Evolutionary conservation across 2,113 vertebrate genomes (phyloP), one percentile per base, ranked within the genome.

Genomic region (Lampris megalopsis): DNA sequence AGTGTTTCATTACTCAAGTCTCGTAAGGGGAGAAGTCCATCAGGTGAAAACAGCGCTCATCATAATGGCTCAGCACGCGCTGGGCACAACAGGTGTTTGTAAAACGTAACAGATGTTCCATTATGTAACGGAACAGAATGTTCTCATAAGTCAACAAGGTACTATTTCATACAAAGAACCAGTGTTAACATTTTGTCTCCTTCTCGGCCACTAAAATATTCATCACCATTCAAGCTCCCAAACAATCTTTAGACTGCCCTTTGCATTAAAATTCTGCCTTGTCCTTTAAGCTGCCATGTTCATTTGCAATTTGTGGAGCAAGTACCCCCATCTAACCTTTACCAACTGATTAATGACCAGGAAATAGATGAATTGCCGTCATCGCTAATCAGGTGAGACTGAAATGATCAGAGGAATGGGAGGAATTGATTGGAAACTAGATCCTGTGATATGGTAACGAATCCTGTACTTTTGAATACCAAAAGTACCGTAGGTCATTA

Each of bases 241-340:
- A 85, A 87, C 79, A 89, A 85, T 90, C 78, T 89, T 90, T 88
- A 86, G 82, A 85, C 87, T 89, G 84, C 73, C 82, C 86, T 87
- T 84, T 81, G 71, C 82, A 80, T 87, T 76, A 75, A 81, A 79
- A 76, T 83, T 82, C 84, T 73, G 67, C 71, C 83, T 83, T 90
- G 90, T 90, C 87, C 86, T 91, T 90, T 91, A 88, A 82, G 65
- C 70, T 84, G 63, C 83, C 73, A 77, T 76, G 70, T 86, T 92
- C 85, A 89, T 89, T 89, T 83, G 89, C 86, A 87, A 64, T 90
- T 85, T 80, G 76, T 79, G 78, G 77, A 56, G 69, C 67, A 74
- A 82, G 78, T 83, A 75, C 71, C 74, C 67, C 77, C 41, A 6
- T 60, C 75, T 90, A 86, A 92, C 88, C 86, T 93, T 91, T 91